Evolutionary conservation across 2,888 invertebrate species (phyloP), one percentile per base, ranked within the genome.

Genomic region (Harpalus rufipes): DNA sequence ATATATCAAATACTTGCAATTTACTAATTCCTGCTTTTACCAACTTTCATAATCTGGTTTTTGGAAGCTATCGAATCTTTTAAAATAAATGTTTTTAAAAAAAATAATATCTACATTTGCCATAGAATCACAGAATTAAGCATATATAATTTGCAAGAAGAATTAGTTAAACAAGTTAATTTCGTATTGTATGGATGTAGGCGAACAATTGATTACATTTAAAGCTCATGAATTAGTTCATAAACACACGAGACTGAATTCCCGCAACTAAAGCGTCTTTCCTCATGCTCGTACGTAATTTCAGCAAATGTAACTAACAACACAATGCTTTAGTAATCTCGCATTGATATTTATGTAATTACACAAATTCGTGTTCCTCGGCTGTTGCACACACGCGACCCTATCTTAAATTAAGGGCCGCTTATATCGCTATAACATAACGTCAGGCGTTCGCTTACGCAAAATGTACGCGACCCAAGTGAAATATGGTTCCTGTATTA

Each of bases 281-380:
- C 39, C 12, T 63, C 25, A 8, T 63, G 0, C 72, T n/a, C 18
- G 21, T 76, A 76, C 51, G 63, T 76, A 76, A 44, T 76, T 32
- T 51, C 56, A 25, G 32, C 44, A 51, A 76, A 51, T 51, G 51
- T 76, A 51, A 21, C 21, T 21, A 21, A 21, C 21, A 21, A 51
- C 76, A 78, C 58, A 78, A 78, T 78, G 58, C 78, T 68, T 68
- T 10, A 44, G 65, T 51, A 81, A 81, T 81, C 81, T 65, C 65
- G 68, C 81, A 81, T 81, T 81, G 81, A 81, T 81, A 81, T 81
- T 81, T 81, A 81, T 81, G 81, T 81, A 81, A 81, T 81, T 81
- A 81, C 81, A 81, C 81, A 81, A 81, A 68, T 68, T 68, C 81
- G 81, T 81, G 81, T 81, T 81, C 81, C 81, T 63, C 25, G 58